Conservation (phyloP, 2,888 invertebrate species). For the Drosophila austrosaltans region DNA sequence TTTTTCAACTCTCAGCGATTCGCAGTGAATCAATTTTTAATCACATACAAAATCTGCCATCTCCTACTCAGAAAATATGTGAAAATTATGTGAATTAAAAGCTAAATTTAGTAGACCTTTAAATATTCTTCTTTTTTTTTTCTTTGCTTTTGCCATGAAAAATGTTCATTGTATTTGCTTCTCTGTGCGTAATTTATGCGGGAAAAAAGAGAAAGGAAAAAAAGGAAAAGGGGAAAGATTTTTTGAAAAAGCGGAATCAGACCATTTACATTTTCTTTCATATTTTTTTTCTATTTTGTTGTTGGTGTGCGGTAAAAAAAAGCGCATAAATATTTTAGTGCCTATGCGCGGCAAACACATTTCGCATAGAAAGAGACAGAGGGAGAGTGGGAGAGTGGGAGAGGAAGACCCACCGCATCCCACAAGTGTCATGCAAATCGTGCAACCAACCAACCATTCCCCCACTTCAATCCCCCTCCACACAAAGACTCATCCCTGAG, state of each 20-base stretch:
- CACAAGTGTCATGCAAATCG: constrained; percentile 48
- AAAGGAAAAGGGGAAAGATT: neutral
- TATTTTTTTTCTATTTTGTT: neutral
- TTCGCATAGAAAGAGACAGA: constrained; percentile 25
- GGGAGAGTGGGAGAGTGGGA: constrained; percentile 2
- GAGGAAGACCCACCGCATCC: constrained; percentile 19
- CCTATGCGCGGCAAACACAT: constrained; percentile 45
- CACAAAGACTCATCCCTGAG: neutral
- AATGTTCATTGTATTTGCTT: constrained; percentile 55
- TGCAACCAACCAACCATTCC: constrained; percentile 27
- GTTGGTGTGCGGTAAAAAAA: constrained; percentile 44
- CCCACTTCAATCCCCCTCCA: no score
- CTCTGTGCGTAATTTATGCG: constrained; percentile 64
- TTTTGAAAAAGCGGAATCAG: constrained; percentile 2
- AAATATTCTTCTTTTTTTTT: constrained; percentile 15
- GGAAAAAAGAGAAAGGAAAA: constrained; percentile 25
- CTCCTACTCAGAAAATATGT: constrained; percentile 26
- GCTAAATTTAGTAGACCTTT: constrained; percentile 74
- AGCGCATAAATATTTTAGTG: constrained; percentile 70
- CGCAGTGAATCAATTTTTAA: constrained; percentile 75
- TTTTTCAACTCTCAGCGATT: constrained; percentile 41
- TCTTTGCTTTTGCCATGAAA: constrained; percentile 62
- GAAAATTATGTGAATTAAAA: constrained; percentile 65
- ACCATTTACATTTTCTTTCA: constrained; percentile 17
- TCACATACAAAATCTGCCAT: constrained; percentile 60